These are phyloP conservation scores for Ceryle rudis DNA, from an alignment of 2,797 vertebrate genomes.

Conservation along the genomic window DNA sequence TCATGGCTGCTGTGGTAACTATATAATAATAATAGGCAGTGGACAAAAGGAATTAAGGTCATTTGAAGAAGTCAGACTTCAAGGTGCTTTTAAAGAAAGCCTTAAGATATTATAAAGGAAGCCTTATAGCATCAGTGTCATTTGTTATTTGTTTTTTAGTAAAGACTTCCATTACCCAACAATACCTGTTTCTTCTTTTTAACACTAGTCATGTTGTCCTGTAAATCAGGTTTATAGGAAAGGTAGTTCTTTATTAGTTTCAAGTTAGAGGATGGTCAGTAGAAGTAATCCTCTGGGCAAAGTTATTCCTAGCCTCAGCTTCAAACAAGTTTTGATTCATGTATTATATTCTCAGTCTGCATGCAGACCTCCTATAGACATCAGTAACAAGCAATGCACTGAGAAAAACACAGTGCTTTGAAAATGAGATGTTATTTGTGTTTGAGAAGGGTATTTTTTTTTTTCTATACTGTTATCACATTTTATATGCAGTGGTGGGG, in stretches of 20 bases:
- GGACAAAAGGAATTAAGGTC: slow-evolving; percentile 14
- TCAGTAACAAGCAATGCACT: not conserved
- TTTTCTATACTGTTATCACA: slow-evolving; percentile 12
- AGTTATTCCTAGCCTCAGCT: slow-evolving; percentile 3
- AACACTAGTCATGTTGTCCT: not conserved
- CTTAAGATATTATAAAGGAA: not conserved
- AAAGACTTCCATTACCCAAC: not conserved
- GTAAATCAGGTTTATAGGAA: slow-evolving; percentile 50
- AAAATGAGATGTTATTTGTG: slow-evolving; percentile 42
- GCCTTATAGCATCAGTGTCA: not conserved
- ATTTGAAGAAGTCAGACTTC: slow-evolving; percentile 24
- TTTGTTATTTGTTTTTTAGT: slow-evolving; percentile 21
- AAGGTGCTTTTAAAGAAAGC: slow-evolving; percentile 50
- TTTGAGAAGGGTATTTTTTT: slow-evolving; percentile 8
- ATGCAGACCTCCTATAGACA: slow-evolving; percentile 2
- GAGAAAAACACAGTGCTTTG: slow-evolving; percentile 36
- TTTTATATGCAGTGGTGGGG: slow-evolving; percentile 12
- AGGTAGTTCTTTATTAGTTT: slow-evolving; percentile 50
- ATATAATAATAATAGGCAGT: slow-evolving; percentile 1
- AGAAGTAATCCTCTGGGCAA: slow-evolving; percentile 47
- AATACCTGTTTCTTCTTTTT: not conserved
- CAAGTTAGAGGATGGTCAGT: slow-evolving; percentile 18
- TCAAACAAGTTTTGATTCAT: slow-evolving; percentile 45
- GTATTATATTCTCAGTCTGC: slow-evolving; percentile 26
- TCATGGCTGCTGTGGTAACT: not conserved